A percentile compares a stretch with the other conserved stretches of the same genome.
Evolutionary conservation across 2,113 vertebrate genomes (phyloP).

Genomic region (Odontesthes bonariensis): DNA sequence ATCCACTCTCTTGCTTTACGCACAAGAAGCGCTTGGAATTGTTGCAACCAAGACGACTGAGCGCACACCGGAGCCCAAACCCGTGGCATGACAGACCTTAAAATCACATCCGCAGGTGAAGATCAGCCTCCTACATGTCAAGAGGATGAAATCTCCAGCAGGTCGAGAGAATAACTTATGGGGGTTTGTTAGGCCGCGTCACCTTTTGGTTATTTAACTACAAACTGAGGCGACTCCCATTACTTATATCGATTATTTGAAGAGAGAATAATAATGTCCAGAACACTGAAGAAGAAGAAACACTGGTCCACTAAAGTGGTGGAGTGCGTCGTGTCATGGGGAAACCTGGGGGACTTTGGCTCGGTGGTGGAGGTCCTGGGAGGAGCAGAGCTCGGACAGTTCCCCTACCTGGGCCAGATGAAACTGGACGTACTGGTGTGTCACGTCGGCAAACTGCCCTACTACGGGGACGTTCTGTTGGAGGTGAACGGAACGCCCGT

Average conservation of each 20-base stretch:
- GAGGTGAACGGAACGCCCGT: constrained; percentile 98
- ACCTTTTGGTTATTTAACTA: constrained; percentile 45
- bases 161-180: constrained; percentile 58
- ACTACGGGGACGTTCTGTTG: constrained; percentile 91
- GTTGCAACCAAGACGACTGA: constrained; percentile 42
- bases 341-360: constrained; percentile 84
- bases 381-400: constrained; percentile 93
- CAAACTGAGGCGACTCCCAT: constrained; percentile 7
- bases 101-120: constrained; percentile 21
- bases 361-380: constrained; percentile 89
- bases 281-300: constrained; percentile 95
- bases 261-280: constrained; percentile 86
- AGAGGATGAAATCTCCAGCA: constrained; percentile 60
- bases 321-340: constrained; percentile 93
- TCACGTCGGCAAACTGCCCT: constrained; percentile 89
- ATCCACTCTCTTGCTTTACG: constrained; percentile 62
- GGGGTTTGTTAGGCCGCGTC: constrained; percentile 58
- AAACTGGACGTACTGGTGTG: constrained; percentile 87
- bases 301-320: constrained; percentile 96
- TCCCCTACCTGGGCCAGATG: constrained; percentile 91
- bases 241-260: constrained; percentile 4
- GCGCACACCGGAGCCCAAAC: constrained; percentile 31
- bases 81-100: constrained; percentile 52
- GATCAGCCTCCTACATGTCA: constrained; percentile 35
- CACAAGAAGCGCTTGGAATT: constrained; percentile 55